Evolutionary conservation across 2,888 invertebrate species (phyloP).

Genomic region (Candidula unifasciata): DNA sequence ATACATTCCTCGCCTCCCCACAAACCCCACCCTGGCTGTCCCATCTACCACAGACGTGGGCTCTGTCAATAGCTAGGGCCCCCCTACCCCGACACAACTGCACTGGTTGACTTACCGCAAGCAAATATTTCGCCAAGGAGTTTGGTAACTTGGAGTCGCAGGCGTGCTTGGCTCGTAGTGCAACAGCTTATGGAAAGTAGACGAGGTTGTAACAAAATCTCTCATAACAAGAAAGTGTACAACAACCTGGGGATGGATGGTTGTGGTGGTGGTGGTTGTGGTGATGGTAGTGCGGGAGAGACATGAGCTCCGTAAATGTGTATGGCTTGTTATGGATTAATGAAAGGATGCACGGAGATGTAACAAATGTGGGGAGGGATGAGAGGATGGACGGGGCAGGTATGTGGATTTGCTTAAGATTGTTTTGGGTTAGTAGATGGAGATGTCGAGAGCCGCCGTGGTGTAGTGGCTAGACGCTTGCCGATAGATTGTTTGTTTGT

Average conservation of each 20-base stretch:
- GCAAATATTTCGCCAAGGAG: conserved; percentile 20
- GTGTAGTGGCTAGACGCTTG: too few species aligned
- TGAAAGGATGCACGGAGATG: neutral
- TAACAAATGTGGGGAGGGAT: neutral
- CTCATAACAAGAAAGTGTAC: neutral
- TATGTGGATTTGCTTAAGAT: too few species aligned
- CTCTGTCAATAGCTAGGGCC: neutral
- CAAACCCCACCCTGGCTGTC: neutral
- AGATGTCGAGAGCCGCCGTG: too few species aligned
- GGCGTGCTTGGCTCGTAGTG: neutral
- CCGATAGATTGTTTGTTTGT: too few species aligned
- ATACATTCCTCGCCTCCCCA: neutral
- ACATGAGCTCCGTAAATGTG: conserved; percentile 20
- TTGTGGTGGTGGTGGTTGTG: neutral
- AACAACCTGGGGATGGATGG: neutral
- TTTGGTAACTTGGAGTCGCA: conserved; percentile 6
- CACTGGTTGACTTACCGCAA: conserved; percentile 19
- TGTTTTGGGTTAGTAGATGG: too few species aligned
- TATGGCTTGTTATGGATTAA: too few species aligned
- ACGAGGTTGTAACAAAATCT: neutral
- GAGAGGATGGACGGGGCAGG: neutral
- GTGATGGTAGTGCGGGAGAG: neutral
- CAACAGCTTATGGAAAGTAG: neutral
- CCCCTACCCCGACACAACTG: neutral
- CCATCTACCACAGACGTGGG: neutral